Percentiles rank a stretch among this genome's conserved stretches.
Evolutionary conservation across 2,113 vertebrate genomes (phyloP).

Genomic region (Parotia lawesii): DNA sequence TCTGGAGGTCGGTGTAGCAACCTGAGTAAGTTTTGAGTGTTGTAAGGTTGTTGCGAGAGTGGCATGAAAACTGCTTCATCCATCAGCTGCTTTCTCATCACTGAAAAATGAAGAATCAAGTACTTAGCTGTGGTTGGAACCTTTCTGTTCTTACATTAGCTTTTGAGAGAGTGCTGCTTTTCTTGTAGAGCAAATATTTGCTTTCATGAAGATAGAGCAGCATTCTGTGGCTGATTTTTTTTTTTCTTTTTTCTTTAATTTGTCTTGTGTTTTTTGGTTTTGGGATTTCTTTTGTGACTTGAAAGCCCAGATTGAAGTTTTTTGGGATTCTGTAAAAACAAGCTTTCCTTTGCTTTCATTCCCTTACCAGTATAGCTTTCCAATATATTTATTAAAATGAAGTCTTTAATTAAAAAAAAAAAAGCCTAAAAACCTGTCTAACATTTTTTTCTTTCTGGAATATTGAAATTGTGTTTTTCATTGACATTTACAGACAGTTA

Average conservation of each 20-base stretch:
- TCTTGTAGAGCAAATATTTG: neutral
- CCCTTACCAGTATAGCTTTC: neutral
- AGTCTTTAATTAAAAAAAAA: neutral
- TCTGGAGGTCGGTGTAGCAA: neutral
- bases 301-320: neutral
- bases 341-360: neutral
- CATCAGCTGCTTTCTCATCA: neutral
- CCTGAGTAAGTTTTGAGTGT: neutral
- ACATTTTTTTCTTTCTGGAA: neutral
- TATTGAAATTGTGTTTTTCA: neutral
- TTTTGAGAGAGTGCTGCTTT: neutral
- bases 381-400: neutral
- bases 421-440: neutral
- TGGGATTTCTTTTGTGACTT: neutral
- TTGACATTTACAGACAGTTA: neutral
- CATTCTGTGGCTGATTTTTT: neutral
- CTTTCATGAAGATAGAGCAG: neutral
- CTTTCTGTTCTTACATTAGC: neutral
- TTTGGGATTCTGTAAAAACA: neutral
- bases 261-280: neutral
- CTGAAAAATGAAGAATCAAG: neutral
- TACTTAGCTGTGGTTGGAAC: neutral
- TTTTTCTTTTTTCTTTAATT: neutral
- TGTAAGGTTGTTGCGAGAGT: fast-evolving
- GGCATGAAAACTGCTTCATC: neutral